Percentiles rank a stretch among this genome's conserved stretches.
phyloP scores from a whole-genome alignment of 1,140 invertebrate species.

The Luehdorfia chinensis region DNA sequence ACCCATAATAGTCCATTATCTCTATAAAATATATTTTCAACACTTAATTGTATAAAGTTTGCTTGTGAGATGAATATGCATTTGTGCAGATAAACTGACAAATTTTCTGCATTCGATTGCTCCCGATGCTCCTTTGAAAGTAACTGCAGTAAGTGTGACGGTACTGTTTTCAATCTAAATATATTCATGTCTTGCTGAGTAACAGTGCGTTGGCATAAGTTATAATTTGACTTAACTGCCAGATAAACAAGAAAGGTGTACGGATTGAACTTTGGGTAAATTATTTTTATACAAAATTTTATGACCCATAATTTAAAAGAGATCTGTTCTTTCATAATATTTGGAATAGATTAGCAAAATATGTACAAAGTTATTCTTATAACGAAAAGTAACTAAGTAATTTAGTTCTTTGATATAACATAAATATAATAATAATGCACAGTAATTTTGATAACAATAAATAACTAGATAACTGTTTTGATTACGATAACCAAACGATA shows the following conservation, averaged over 20 bases:
- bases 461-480: background rate
- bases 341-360: slow-evolving; percentile 6
- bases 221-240: slow-evolving; percentile 61
- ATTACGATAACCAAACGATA: background rate
- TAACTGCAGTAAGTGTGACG: slow-evolving; percentile 31
- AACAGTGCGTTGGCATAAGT: slow-evolving; percentile 29
- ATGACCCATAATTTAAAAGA: slow-evolving; percentile 53
- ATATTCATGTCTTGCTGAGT: slow-evolving; percentile 32
- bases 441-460: too few species aligned
- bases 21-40: slow-evolving; percentile 63
- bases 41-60: slow-evolving; percentile 49
- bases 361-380: background rate
- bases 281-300: slow-evolving; percentile 61
- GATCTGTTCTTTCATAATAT: slow-evolving; percentile 55
- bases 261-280: slow-evolving; percentile 67
- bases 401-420: too few species aligned
- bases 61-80: slow-evolving; percentile 58
- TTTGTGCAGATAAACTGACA: slow-evolving; percentile 47
- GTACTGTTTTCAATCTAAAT: slow-evolving; percentile 42
- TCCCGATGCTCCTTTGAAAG: slow-evolving; percentile 39
- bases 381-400: too few species aligned
- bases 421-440: too few species aligned
- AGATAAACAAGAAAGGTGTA: slow-evolving; percentile 58
- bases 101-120: slow-evolving; percentile 34
- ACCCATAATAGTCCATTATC: slow-evolving; percentile 65